Base-by-base conservation (phyloP, 1,140 invertebrate species). In the Drosophila pruinosa region DNA sequence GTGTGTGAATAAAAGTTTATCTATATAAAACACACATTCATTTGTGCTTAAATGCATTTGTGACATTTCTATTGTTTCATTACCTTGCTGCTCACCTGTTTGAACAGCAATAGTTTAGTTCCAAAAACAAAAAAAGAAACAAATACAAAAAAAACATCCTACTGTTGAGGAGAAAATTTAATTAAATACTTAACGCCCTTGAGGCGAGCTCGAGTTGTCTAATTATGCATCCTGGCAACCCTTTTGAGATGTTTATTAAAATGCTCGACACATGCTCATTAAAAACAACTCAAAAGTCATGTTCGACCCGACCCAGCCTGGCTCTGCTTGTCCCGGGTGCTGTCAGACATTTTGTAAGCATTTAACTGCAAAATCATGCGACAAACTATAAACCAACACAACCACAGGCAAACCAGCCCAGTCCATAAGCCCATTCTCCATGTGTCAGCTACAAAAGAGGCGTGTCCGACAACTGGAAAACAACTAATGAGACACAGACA, bases 321-420 rank as follows among this genome's bases (percentile, higher is more conserved):
- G 5, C 34, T 17, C 17, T 17, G 2, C 47, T 43, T 28, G 10
- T 17, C 22, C 38, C 22, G 15, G 24, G 1, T 38, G 21, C 67
- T 67, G 77, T 75, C 68, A 76, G 71, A 77, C 57, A 79, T 83
- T 85, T 83, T 85, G 81, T 78, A 81, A 88, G 73, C 82, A 88
- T 86, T 86, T 88, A 81, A 86, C 78, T 88, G 82, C 77, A 86
- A 81, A 86, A 86, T 86, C 81, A 86, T 86, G 81, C 82, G 81
- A 88, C 81, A 86, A 86, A 86, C 81, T 86, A 88, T 88, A 86
- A 88, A 88, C 82, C 65, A 81, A 81, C 65, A 62, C 4, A 63
- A 21, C 72, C 77, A 62, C 77, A 75, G 7, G 26, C 22, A 41
- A 19, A 10, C n/a, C 7, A 15, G 41, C 10, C 8, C 41, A 2